Evolutionary conservation across 2,113 vertebrate genomes (phyloP).

Genomic region (Peromyscus maniculatus): DNA sequence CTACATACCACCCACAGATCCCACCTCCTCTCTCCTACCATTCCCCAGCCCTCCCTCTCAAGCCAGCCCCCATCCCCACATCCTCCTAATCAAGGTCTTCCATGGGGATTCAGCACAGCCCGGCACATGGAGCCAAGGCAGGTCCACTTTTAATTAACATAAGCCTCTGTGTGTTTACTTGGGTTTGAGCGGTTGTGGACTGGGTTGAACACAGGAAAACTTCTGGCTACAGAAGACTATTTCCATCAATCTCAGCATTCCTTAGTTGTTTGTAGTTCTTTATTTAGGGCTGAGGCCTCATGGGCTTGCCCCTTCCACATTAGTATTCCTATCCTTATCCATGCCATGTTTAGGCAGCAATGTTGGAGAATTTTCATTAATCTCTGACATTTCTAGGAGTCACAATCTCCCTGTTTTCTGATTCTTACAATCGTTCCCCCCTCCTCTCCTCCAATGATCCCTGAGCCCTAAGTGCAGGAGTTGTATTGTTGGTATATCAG

Average conservation of each 20-base stretch:
- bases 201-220: too few relatives aligned
- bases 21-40: too few relatives aligned
- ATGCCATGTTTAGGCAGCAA: background rate
- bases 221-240: too few relatives aligned
- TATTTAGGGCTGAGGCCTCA: background rate
- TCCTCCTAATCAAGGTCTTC: too few relatives aligned
- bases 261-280: background rate
- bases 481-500: background rate
- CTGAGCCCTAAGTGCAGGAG: background rate
- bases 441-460: background rate
- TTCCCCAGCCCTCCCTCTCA: too few relatives aligned
- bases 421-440: background rate
- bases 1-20: too few relatives aligned
- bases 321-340: background rate
- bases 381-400: background rate
- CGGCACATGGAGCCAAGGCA: too few relatives aligned
- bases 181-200: too few relatives aligned
- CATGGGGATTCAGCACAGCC: too few relatives aligned
- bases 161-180: too few relatives aligned
- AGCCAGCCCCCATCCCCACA: too few relatives aligned
- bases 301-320: background rate
- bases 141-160: too few relatives aligned
- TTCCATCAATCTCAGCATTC: background rate
- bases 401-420: background rate
- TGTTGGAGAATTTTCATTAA: background rate